Conservation (phyloP, 2,113 vertebrate species). For the Zosterops lateralis region DNA sequence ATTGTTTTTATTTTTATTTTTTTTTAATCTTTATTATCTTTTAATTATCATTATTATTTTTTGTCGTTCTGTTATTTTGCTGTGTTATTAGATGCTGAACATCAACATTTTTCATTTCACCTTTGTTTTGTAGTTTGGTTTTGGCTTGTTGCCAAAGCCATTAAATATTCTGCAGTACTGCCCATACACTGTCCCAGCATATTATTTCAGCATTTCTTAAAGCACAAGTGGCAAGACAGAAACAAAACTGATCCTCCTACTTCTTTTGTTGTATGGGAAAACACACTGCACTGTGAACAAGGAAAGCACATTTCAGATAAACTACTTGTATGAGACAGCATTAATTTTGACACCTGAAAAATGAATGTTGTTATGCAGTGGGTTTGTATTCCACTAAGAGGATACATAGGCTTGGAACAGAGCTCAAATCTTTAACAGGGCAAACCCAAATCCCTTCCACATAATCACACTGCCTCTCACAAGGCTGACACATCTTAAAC, state of each 20-base stretch:
- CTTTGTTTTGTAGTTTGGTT: neutral
- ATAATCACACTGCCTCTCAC: neutral
- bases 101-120: neutral
- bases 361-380: neutral
- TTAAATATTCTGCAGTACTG: neutral
- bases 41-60: neutral
- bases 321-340: neutral
- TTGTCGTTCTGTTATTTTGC: neutral
- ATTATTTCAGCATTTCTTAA: neutral
- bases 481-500: neutral
- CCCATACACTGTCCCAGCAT: neutral
- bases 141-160: neutral
- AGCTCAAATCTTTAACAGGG: neutral
- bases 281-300: neutral
- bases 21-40: neutral
- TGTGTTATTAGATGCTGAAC: neutral
- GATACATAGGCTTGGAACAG: neutral
- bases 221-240: neutral
- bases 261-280: neutral
- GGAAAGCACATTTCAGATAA: neutral
- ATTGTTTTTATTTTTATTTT: neutral
- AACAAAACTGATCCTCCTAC: neutral
- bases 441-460: constrained; percentile 4
- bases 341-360: constrained; percentile 2
- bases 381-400: neutral